Base-by-base conservation (phyloP, 2,888 invertebrate species). In the Zelleria hepariella region DNA sequence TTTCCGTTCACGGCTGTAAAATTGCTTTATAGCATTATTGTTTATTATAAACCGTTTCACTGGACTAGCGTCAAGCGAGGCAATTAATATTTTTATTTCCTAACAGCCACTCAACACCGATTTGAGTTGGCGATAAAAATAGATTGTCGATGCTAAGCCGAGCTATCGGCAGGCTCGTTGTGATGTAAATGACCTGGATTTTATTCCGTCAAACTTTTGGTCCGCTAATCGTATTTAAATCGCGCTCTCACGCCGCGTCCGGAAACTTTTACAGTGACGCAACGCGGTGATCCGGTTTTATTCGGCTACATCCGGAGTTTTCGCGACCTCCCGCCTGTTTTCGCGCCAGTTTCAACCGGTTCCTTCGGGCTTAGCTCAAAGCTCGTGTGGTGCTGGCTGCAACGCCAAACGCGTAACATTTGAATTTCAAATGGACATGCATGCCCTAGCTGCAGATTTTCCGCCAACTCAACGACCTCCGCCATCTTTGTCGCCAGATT, bases 1-100 rank as follows among this genome's bases (percentile, higher is more conserved):
- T 82, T 85, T 80, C 80, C 82, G 75, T 80, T 80, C 78, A 78
- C 74, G 77, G 77, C 77, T 80, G 57, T 57, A 25, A 77, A 73
- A 77, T 75, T 74, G 74, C 69, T 79, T 75, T 80, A 80, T 79
- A 78, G 75, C 70, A 67, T 67, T 70, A 75, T 79, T 78, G 78
- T 80, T 78, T 77, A 75, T 74, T 58, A 58, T 25, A 24, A 42
- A 58, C 49, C 49, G 58, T 58, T 48, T 48, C 25, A 58, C 7
- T n/a, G 47, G 57, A 42, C 32, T 57, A 20, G 5, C 21, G 32
- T 15, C 23, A 27, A 32, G 21, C n/a, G 21, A 25, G n/a, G 21
- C n/a, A 53, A 20, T 20, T 25, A 53, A 53, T 25, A 24, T 24
- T 25, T 51, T 51, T 42, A 42, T 42, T 42, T 42, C 32, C 32